Evolutionary conservation across 2,888 invertebrate species (phyloP).

Genomic region (Synergus gifuensis): DNA sequence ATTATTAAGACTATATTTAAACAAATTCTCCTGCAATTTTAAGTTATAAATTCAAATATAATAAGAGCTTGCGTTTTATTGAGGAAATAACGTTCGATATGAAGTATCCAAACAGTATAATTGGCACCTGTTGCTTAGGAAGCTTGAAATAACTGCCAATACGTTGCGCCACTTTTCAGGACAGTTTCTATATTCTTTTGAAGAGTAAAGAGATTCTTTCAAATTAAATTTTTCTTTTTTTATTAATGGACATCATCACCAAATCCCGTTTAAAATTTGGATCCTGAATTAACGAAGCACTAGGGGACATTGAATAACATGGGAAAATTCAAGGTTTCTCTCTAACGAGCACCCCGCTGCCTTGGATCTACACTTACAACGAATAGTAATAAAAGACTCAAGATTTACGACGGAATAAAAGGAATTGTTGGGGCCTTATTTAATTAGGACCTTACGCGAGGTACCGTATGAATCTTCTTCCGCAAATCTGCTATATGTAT

Average conservation of each 20-base stretch:
- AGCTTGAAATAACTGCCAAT: not conserved
- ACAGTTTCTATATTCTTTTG: not conserved
- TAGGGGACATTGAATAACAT: not conserved
- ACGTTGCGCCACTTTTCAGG: not conserved
- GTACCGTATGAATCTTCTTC: constrained; percentile 6
- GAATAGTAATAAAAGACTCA: constrained; percentile 59
- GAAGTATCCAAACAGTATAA: too few relatives aligned
- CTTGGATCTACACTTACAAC: constrained; percentile 47
- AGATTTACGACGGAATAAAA: constrained; percentile 63
- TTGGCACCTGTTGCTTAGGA: not conserved
- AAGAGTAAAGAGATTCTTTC: constrained; percentile 22
- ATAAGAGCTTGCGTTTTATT: too few relatives aligned
- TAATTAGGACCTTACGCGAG: constrained; percentile 56
- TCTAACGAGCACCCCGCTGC: constrained; percentile 67
- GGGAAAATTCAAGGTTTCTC: constrained; percentile 47
- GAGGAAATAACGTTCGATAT: too few relatives aligned
- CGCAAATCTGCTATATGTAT: not conserved
- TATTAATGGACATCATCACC: not conserved
- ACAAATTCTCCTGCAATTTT: too few relatives aligned
- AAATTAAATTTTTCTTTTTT: not conserved
- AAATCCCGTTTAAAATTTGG: not conserved
- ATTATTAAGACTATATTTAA: too few relatives aligned
- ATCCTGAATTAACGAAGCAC: not conserved
- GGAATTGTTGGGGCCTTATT: constrained; percentile 62
- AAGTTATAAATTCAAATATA: not conserved